Evolutionary conservation across 2,113 vertebrate species (phyloP).

Genomic region (Chlorodrepanis virens): DNA sequence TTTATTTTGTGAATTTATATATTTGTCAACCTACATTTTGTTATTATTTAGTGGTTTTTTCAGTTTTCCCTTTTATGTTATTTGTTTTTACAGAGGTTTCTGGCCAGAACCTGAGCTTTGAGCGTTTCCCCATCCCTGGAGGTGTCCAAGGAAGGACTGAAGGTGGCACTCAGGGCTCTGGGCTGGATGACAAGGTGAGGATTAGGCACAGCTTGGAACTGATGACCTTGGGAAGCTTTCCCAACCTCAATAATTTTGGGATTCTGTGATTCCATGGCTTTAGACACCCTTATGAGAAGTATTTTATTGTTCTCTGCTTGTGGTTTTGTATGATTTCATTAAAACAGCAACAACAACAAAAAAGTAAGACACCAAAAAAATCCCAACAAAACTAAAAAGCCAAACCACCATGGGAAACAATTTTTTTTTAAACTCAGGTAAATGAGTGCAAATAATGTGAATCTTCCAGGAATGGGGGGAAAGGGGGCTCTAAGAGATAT

Average conservation of each 20-base stretch:
- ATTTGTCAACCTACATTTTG: background rate
- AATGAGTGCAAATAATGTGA: fast-evolving
- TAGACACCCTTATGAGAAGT: background rate
- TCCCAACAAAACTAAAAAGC: background rate
- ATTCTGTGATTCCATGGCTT: background rate
- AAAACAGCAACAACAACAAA: background rate
- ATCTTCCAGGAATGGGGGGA: background rate
- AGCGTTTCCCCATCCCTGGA: background rate
- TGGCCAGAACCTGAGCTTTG: background rate
- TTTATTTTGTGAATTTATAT: background rate
- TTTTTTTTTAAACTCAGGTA: background rate
- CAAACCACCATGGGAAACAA: background rate
- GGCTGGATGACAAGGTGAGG: background rate
- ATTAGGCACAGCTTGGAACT: background rate
- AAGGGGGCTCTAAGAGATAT: background rate
- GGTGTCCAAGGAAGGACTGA: background rate
- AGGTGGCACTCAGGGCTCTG: background rate
- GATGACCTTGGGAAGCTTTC: background rate
- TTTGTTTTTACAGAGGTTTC: background rate
- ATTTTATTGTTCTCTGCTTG: background rate
- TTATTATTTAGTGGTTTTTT: background rate
- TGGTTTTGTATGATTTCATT: background rate
- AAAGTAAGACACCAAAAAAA: background rate
- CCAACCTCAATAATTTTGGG: background rate
- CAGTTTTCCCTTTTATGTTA: background rate